phyloP scores from a whole-genome alignment of 2,113 vertebrate species.

The Toxostoma redivivum region DNA sequence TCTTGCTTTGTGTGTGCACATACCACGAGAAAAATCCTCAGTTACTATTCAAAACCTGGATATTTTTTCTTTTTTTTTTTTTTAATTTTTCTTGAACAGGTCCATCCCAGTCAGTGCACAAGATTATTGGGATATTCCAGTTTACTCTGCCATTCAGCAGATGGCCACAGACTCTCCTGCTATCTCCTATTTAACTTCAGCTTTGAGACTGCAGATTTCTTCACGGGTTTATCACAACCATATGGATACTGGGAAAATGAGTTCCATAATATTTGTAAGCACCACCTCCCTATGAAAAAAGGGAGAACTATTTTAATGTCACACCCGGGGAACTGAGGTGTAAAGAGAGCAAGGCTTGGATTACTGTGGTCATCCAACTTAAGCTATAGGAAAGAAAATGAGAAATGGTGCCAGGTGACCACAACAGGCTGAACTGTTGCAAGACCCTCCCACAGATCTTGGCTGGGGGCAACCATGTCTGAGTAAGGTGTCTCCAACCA shows the following conservation, averaged over 20 bases:
- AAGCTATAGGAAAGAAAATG: not conserved
- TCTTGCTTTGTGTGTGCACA: not conserved
- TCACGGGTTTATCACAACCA: not conserved
- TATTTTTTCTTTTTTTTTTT: not conserved
- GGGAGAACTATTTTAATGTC: not conserved
- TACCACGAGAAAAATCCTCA: not conserved
- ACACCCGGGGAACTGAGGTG: not conserved
- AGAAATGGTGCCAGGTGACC: not conserved
- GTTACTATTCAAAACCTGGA: not conserved
- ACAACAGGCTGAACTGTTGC: not conserved
- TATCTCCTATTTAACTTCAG: not conserved
- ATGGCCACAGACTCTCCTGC: not conserved
- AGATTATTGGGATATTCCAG: not conserved
- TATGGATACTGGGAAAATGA: not conserved
- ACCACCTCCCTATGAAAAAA: not conserved
- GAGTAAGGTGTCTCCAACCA: not conserved
- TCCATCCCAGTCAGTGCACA: not conserved
- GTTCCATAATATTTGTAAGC: not conserved
- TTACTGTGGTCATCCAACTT: not conserved
- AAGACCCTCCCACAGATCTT: not conserved
- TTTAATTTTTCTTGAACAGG: not conserved
- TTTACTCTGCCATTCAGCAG: not conserved
- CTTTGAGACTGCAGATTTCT: not conserved
- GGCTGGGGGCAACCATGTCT: not conserved
- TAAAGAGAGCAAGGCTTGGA: not conserved